Evolutionary conservation across 2,113 vertebrate genomes (phyloP).

Genomic region (Heliornis fulica): DNA sequence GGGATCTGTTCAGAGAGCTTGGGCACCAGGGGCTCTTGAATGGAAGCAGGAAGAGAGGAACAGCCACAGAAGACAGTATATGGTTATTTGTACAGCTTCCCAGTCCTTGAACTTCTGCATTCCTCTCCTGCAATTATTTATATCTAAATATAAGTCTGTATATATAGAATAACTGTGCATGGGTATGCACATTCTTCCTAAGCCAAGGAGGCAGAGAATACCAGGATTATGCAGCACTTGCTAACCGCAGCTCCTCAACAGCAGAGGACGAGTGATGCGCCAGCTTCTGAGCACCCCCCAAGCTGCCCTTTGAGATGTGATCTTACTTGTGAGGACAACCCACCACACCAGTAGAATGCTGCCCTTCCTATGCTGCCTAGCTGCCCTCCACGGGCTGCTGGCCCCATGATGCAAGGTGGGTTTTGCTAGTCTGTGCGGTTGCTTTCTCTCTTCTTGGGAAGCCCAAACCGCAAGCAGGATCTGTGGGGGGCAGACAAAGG

Average conservation of each 20-base stretch:
- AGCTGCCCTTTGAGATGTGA: background rate
- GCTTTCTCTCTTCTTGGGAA: background rate
- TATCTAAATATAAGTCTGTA: slow-evolving; percentile 45
- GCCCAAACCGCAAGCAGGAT: background rate
- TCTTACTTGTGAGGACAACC: background rate
- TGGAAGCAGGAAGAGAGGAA: background rate
- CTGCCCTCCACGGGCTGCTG: background rate
- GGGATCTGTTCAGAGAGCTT: background rate
- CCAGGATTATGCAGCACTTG: slow-evolving; percentile 35
- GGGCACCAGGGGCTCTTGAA: background rate
- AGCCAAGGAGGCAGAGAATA: slow-evolving; percentile 7
- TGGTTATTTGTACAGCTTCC: background rate
- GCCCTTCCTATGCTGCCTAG: background rate
- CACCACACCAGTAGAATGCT: background rate
- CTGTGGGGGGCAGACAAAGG: background rate
- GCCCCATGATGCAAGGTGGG: background rate
- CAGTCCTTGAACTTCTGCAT: slow-evolving; percentile 7
- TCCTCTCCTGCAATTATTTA: slow-evolving; percentile 6
- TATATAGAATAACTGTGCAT: background rate
- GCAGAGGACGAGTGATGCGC: background rate
- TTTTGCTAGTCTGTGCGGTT: background rate
- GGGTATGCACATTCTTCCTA: background rate
- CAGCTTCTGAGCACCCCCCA: background rate
- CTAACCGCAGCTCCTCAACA: background rate
- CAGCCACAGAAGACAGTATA: background rate